These are phyloP conservation scores for Campoletis raptor DNA, from an alignment of 2,888 invertebrate genomes.

Conservation along the genomic window DNA sequence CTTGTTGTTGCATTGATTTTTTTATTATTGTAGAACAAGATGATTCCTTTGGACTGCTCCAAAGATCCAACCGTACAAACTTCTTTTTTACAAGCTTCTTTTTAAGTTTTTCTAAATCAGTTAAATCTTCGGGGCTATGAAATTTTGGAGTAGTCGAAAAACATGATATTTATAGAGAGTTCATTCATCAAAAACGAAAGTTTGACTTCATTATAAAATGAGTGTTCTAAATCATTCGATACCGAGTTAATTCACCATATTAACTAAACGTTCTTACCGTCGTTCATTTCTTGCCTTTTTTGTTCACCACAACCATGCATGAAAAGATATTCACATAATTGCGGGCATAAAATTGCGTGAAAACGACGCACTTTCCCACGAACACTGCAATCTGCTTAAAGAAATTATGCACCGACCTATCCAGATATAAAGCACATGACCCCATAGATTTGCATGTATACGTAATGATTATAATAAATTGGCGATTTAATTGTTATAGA, in stretches of 20 bases:
- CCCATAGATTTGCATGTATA: not conserved
- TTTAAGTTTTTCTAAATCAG: too few species aligned
- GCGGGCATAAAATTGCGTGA: conserved; percentile 39
- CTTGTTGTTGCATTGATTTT: too few species aligned
- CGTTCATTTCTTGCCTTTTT: not conserved
- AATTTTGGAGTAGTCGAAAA: too few species aligned
- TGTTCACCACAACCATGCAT: not conserved
- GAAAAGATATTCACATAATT: conserved; percentile 6
- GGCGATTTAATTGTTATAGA: conserved; percentile 29
- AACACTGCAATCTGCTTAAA: not conserved
- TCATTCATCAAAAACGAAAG: not conserved
- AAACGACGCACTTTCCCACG: conserved; percentile 50
- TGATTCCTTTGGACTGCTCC: too few species aligned
- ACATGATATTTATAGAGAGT: too few species aligned
- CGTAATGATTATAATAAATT: conserved; percentile 10
- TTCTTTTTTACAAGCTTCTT: too few species aligned
- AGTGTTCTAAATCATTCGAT: conserved; percentile 4
- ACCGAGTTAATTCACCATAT: not conserved
- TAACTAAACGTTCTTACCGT: not conserved
- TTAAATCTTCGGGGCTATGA: too few species aligned
- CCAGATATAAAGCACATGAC: conserved; percentile 10
- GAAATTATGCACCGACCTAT: not conserved
- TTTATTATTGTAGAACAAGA: too few species aligned
- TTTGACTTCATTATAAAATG: not conserved
- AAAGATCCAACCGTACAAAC: too few species aligned